phyloP scores from a whole-genome alignment of 2,113 vertebrate genomes.

The Neodontobutis hainanensis region DNA sequence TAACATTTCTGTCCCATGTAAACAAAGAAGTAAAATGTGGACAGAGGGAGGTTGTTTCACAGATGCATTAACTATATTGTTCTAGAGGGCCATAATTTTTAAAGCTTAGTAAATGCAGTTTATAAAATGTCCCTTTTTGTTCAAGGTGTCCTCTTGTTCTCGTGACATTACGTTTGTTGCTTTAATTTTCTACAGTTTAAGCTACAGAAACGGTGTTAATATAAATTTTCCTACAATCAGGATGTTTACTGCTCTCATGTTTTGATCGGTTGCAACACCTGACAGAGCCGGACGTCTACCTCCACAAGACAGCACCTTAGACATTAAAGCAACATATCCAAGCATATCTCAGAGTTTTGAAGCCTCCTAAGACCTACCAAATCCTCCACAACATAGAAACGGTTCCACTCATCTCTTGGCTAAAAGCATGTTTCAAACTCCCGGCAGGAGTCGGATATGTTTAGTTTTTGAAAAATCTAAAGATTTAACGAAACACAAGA shows the following conservation, averaged over 20 bases:
- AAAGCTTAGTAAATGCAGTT: too few species aligned
- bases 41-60: too few species aligned
- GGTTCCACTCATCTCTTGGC: constrained; percentile 7
- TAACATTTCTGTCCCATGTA: too few species aligned
- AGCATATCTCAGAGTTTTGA: not conserved
- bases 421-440: not conserved
- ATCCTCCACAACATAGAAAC: not conserved
- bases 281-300: constrained; percentile 3
- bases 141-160: too few species aligned
- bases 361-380: not conserved
- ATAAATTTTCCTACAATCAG: not conserved
- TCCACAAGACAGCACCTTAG: not conserved
- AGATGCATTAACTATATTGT: too few species aligned
- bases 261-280: constrained; percentile 21
- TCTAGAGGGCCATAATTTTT: too few species aligned
- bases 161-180: too few species aligned
- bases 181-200: not conserved
- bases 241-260: not conserved
- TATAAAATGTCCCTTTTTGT: too few species aligned
- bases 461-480: constrained; percentile 1
- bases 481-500: constrained; percentile 16
- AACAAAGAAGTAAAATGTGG: too few species aligned
- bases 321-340: constrained; percentile 9
- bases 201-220: not conserved
- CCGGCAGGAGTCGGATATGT: not conserved